These are phyloP conservation scores for Struthidea cinerea DNA, from an alignment of 2,113 vertebrate genomes.

Conservation along the genomic window DNA sequence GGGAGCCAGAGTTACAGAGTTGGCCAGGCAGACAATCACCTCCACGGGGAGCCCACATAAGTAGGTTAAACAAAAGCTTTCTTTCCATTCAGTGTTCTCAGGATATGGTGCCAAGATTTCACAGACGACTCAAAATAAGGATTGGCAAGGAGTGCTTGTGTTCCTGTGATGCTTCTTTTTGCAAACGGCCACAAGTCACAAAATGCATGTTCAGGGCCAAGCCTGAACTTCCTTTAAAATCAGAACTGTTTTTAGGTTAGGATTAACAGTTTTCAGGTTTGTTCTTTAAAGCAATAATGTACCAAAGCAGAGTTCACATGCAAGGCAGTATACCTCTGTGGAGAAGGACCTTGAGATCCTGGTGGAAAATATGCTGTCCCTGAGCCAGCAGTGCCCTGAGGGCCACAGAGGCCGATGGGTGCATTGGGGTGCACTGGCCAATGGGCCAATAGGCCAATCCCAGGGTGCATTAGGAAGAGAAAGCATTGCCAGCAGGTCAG, in stretches of 20 bases:
- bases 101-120: background rate
- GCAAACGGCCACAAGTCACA: background rate
- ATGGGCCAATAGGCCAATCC: background rate
- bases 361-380: background rate
- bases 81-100: background rate
- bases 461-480: background rate
- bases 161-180: background rate
- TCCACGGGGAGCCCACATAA: background rate
- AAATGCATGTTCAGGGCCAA: background rate
- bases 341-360: background rate
- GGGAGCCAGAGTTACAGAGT: background rate
- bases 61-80: slow-evolving; percentile 31
- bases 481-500: background rate
- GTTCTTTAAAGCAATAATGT: background rate
- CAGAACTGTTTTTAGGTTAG: background rate
- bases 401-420: background rate
- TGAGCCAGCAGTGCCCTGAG: background rate
- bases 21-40: background rate
- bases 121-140: background rate
- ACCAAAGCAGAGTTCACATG: background rate
- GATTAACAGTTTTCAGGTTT: background rate
- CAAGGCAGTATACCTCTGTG: background rate
- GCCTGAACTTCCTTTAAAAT: background rate
- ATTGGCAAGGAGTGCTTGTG: background rate
- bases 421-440: background rate